A percentile compares a stretch with the other conserved stretches of the same genome.
These are phyloP conservation scores for Pelvicachromis taeniatus DNA, from an alignment of 2,113 vertebrate species.

Conservation along the genomic window DNA sequence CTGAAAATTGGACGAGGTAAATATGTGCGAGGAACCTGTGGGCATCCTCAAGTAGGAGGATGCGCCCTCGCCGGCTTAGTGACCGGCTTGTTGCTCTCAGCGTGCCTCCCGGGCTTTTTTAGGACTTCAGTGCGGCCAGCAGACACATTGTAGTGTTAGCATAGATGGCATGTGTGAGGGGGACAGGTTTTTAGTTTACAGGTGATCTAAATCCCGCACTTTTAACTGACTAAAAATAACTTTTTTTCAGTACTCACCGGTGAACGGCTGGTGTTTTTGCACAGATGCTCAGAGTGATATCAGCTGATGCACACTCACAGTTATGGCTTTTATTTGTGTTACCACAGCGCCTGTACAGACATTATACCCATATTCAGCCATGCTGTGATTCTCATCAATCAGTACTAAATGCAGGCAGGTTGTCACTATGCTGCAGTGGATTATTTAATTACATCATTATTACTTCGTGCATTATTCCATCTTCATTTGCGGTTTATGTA, in stretches of 20 bases:
- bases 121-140: background rate
- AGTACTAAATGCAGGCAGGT: background rate
- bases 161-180: background rate
- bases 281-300: background rate
- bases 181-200: background rate
- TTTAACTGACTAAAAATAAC: background rate
- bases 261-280: background rate
- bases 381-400: background rate
- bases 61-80: background rate
- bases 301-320: background rate
- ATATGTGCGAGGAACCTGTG: background rate
- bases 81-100: conserved; percentile 1
- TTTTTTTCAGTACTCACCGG: background rate
- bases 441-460: background rate
- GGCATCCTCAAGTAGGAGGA: background rate
- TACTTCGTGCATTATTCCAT: background rate
- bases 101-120: background rate
- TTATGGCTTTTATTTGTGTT: background rate
- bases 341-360: background rate
- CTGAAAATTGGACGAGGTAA: conserved; percentile 39
- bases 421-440: background rate
- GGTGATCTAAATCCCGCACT: background rate
- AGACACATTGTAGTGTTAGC: background rate
- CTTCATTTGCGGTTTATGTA: background rate
- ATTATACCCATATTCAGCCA: background rate